These are phyloP conservation scores for Bellardia pandia DNA, from an alignment of 2,888 invertebrate species.

Conservation along the genomic window DNA sequence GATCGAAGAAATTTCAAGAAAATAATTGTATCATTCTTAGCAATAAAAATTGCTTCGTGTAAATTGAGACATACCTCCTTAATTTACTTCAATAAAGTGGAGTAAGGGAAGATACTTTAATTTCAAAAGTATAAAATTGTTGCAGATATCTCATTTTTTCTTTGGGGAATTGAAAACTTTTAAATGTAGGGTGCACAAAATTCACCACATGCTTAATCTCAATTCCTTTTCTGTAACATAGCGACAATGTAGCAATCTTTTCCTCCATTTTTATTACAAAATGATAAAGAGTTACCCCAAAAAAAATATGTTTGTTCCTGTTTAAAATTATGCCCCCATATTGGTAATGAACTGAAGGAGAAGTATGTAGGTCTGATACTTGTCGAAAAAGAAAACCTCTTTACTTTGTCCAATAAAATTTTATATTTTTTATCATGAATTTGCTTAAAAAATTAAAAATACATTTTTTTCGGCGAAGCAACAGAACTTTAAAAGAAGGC, in stretches of 20 bases:
- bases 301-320: not conserved
- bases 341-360: slow-evolving; percentile 14
- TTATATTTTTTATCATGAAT: slow-evolving; percentile 28
- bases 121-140: too few species aligned
- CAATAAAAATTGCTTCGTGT: too few species aligned
- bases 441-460: slow-evolving; percentile 27
- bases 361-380: not conserved
- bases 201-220: not conserved
- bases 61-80: too few species aligned
- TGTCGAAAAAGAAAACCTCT: slow-evolving; percentile 37
- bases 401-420: slow-evolving; percentile 43
- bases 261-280: not conserved
- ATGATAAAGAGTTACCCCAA: slow-evolving; percentile 9
- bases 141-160: too few species aligned
- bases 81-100: too few species aligned
- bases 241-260: not conserved
- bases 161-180: too few species aligned
- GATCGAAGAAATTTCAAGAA: too few species aligned
- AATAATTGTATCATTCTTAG: too few species aligned
- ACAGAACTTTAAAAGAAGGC: not conserved
- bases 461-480: not conserved
- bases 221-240: not conserved
- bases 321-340: slow-evolving; percentile 10
- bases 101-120: too few species aligned
- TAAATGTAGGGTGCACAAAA: not conserved